phyloP scores from a whole-genome alignment of 2,113 vertebrate genomes.

The Ranitomeya imitator region DNA sequence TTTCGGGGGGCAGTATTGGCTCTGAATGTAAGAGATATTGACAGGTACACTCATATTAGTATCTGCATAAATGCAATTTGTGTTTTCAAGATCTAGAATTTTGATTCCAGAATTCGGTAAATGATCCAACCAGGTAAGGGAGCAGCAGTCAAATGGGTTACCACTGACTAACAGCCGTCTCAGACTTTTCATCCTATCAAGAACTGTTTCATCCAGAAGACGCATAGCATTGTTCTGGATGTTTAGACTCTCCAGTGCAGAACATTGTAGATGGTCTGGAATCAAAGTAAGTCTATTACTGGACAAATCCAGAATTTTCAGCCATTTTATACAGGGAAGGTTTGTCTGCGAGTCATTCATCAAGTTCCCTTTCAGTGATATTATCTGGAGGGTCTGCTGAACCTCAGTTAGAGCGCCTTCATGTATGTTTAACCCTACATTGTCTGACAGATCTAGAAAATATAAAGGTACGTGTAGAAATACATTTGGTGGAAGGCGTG shows the following conservation, averaged over 20 bases:
- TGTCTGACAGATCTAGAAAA: slow-evolving; percentile 75
- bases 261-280: slow-evolving; percentile 67
- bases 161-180: slow-evolving; percentile 67
- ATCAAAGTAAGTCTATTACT: slow-evolving; percentile 69
- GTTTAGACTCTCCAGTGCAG: slow-evolving; percentile 68
- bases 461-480: slow-evolving; percentile 69
- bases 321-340: slow-evolving; percentile 68
- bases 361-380: slow-evolving; percentile 72
- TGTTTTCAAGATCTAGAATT: slow-evolving; percentile 67
- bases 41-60: background rate
- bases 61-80: slow-evolving; percentile 63
- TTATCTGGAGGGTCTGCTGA: slow-evolving; percentile 68
- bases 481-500: slow-evolving; percentile 63
- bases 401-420: slow-evolving; percentile 65
- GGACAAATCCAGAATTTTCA: slow-evolving; percentile 71
- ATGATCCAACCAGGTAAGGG: slow-evolving; percentile 69
- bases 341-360: slow-evolving; percentile 62
- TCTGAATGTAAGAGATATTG: slow-evolving; percentile 32
- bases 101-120: slow-evolving; percentile 61
- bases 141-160: slow-evolving; percentile 78
- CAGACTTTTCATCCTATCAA: slow-evolving; percentile 63
- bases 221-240: slow-evolving; percentile 69
- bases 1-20: background rate
- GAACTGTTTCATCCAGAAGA: slow-evolving; percentile 58
- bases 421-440: slow-evolving; percentile 66